These are phyloP conservation scores for Lysandra coridon DNA, from an alignment of 2,888 invertebrate genomes.

Conservation along the genomic window DNA sequence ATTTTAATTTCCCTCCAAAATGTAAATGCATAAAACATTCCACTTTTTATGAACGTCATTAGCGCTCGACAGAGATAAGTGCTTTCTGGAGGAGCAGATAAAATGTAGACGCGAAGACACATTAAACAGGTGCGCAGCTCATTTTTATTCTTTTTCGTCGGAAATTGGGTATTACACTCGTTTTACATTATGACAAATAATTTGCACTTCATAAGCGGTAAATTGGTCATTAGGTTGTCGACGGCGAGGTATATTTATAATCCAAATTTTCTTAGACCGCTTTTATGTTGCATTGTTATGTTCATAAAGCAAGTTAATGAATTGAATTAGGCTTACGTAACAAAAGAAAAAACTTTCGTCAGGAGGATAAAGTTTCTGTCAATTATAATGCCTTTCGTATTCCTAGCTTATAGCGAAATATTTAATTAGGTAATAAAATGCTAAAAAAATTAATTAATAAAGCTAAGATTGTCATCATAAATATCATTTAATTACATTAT, in stretches of 20 bases:
- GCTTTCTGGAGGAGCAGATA: constrained; percentile 36
- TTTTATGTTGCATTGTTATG: neutral
- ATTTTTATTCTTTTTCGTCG: constrained; percentile 72
- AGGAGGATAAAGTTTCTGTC: neutral
- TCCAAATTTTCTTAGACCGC: neutral
- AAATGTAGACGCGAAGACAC: constrained; percentile 44
- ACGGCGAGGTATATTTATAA: constrained; percentile 15
- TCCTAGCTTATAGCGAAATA: too few relatives aligned
- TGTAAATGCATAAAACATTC: constrained; percentile 9
- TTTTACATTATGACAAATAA: constrained; percentile 72
- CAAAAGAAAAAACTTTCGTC: neutral
- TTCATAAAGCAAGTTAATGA: neutral
- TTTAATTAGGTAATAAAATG: too few relatives aligned
- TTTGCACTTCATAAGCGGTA: constrained; percentile 78
- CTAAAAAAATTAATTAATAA: too few relatives aligned
- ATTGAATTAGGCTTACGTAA: neutral
- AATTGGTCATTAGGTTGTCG: constrained; percentile 66
- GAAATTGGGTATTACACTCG: constrained; percentile 75
- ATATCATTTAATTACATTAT: neutral
- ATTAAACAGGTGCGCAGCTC: constrained; percentile 45
- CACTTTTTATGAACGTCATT: constrained; percentile 26
- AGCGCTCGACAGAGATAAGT: constrained; percentile 26
- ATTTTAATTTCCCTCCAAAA: constrained; percentile 28
- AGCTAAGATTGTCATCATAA: neutral
- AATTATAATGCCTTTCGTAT: neutral